Conservation (phyloP, 2,113 vertebrate genomes). For the Halcyon senegalensis region DNA sequence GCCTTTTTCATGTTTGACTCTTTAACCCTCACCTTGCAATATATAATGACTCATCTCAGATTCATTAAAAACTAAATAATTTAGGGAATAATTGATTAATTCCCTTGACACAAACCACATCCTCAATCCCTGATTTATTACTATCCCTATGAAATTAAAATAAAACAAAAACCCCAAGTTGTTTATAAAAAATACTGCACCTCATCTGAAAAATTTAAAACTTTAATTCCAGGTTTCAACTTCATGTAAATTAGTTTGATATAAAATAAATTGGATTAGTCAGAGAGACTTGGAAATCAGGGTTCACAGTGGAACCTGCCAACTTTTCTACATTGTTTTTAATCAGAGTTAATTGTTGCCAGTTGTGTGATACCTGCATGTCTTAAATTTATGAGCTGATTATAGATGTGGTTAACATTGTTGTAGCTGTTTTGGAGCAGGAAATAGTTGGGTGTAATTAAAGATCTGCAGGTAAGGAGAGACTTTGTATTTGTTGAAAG, state of each 20-base stretch:
- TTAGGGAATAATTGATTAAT: neutral
- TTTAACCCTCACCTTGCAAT: neutral
- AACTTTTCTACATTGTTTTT: conserved; percentile 32
- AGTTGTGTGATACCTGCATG: neutral
- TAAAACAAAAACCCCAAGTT: neutral
- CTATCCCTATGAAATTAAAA: neutral
- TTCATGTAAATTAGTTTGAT: neutral
- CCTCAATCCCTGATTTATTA: neutral
- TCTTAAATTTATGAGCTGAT: neutral
- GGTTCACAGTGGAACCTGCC: neutral
- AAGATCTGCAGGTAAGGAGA: neutral
- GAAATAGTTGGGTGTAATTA: conserved; percentile 11
- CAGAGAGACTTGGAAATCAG: neutral
- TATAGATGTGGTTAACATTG: neutral
- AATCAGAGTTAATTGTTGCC: conserved; percentile 57
- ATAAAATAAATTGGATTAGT: neutral
- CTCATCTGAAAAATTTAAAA: neutral
- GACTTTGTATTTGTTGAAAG: conserved; percentile 13
- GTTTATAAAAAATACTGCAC: neutral
- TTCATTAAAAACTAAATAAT: neutral
- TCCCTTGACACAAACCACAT: neutral
- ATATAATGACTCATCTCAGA: neutral
- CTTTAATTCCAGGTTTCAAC: neutral
- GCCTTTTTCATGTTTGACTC: neutral
- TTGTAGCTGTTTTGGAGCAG: neutral